phyloP scores from a whole-genome alignment of 2,888 invertebrate genomes.

The Chironomus riparius region DNA sequence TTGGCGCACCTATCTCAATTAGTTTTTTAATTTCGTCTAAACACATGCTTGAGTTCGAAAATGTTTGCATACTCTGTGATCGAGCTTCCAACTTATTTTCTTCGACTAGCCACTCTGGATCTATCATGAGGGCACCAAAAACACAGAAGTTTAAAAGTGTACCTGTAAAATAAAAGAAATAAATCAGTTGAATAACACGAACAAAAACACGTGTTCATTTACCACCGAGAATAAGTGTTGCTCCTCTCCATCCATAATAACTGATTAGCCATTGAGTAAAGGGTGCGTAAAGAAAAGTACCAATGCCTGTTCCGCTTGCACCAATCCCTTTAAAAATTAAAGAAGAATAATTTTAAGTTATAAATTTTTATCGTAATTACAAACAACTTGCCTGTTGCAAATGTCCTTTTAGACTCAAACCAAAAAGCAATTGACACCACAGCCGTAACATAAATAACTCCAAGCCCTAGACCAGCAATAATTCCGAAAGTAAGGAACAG shows the following conservation, averaged over 20 bases:
- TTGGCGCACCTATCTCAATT: conserved; percentile 55
- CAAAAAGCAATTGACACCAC: conserved; percentile 88
- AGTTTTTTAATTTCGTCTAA: conserved; percentile 51
- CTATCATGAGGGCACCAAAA: conserved; percentile 78
- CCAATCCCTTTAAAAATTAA: conserved; percentile 48
- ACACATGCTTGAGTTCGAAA: conserved; percentile 39
- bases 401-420: conserved; percentile 78
- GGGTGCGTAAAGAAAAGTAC: conserved; percentile 81
- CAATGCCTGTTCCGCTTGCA: conserved; percentile 81
- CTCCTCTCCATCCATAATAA: conserved; percentile 78
- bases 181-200: too few species aligned
- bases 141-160: conserved; percentile 77
- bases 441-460: conserved; percentile 78
- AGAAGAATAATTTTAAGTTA: too few species aligned
- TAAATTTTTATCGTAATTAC: too few species aligned
- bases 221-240: conserved; percentile 67
- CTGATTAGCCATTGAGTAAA: conserved; percentile 69
- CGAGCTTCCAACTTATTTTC: conserved; percentile 42
- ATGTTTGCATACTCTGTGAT: conserved; percentile 42
- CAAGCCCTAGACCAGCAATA: conserved; percentile 73
- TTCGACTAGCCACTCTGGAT: conserved; percentile 71
- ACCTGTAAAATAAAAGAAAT: too few species aligned
- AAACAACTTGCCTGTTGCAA: conserved; percentile 54
- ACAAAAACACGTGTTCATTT: too few species aligned
- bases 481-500: conserved; percentile 80